phyloP scores from a whole-genome alignment of 30 jellyfish, hydroid and myxozoan species.

The Chrysaora quinquecirrha region DNA sequence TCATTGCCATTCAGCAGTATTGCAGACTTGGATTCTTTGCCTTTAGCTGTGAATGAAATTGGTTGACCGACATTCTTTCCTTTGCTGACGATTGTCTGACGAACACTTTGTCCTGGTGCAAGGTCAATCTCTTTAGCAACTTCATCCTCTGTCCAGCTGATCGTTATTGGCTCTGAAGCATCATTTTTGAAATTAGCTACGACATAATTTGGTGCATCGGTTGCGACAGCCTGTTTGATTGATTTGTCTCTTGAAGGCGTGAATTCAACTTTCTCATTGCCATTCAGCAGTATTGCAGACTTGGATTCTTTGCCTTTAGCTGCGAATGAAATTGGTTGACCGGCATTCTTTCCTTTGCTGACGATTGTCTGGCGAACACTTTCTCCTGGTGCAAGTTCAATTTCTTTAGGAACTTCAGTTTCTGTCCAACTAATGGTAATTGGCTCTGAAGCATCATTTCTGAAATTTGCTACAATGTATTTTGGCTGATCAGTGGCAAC shows the following conservation, averaged over 20 bases:
- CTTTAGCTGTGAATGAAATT: background rate
- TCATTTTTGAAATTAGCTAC: conserved; percentile 7
- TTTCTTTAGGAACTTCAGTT: background rate
- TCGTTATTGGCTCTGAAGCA: conserved; percentile 5
- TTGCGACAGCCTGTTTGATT: conserved; percentile 6
- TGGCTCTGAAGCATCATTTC: conserved; percentile 31
- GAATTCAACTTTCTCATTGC: background rate
- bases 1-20: background rate
- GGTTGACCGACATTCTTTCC: background rate
- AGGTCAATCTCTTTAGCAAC: background rate
- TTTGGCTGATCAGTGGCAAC: conserved; percentile 18
- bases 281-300: conserved; percentile 25
- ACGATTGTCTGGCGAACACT: background rate
- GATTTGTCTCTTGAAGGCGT: background rate
- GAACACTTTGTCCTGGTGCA: background rate
- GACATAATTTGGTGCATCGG: conserved; percentile 8
- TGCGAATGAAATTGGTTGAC: conserved; percentile 5
- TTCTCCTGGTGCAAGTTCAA: conserved; percentile 10
- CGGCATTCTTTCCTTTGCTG: conserved; percentile 5
- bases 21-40: background rate
- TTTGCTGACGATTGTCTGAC: background rate
- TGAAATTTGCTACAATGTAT: conserved; percentile 2
- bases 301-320: conserved; percentile 26
- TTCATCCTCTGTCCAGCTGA: conserved; percentile 1
- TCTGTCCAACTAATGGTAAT: conserved; percentile 14